Conservation (phyloP, 1,140 invertebrate species). For the Bombyx mori region DNA sequence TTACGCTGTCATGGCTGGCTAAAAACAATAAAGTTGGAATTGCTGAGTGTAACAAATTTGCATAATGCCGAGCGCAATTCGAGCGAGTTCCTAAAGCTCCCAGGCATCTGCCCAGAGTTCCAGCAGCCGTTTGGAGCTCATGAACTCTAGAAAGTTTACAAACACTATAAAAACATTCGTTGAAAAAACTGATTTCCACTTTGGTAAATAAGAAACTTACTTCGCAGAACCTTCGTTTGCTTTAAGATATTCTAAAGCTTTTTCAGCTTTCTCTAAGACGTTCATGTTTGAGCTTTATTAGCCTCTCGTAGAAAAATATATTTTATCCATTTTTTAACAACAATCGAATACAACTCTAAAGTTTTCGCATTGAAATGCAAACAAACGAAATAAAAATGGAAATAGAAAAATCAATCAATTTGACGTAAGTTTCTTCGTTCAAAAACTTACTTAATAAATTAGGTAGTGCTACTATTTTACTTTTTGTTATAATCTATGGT, state of each 20-base stretch:
- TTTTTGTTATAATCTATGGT: too few species aligned
- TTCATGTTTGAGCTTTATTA: slow-evolving; percentile 45
- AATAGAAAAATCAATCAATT: neutral
- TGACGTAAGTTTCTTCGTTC: slow-evolving; percentile 22
- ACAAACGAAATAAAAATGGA: slow-evolving; percentile 17
- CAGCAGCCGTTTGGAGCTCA: slow-evolving; percentile 59
- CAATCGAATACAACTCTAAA: slow-evolving; percentile 9
- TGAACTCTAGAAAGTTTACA: slow-evolving; percentile 42
- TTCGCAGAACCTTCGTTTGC: slow-evolving; percentile 48
- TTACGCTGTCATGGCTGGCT: slow-evolving; percentile 64
- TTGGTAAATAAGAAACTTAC: slow-evolving; percentile 35
- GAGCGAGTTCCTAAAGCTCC: slow-evolving; percentile 55
- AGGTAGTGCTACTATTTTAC: too few species aligned
- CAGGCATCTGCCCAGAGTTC: slow-evolving; percentile 56
- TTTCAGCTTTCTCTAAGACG: slow-evolving; percentile 65
- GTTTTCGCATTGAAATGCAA: slow-evolving; percentile 24
- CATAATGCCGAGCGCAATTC: slow-evolving; percentile 59
- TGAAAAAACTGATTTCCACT: slow-evolving; percentile 7
- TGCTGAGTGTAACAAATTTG: slow-evolving; percentile 53
- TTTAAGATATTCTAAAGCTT: slow-evolving; percentile 63
- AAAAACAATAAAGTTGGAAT: slow-evolving; percentile 54
- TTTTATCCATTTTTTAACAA: slow-evolving; percentile 15
- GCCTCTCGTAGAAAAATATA: slow-evolving; percentile 6
- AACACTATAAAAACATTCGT: slow-evolving; percentile 14
- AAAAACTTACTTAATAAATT: slow-evolving; percentile 9